Base-by-base conservation (phyloP, 2,113 vertebrate species). In the Bufo gargarizans region DNA sequence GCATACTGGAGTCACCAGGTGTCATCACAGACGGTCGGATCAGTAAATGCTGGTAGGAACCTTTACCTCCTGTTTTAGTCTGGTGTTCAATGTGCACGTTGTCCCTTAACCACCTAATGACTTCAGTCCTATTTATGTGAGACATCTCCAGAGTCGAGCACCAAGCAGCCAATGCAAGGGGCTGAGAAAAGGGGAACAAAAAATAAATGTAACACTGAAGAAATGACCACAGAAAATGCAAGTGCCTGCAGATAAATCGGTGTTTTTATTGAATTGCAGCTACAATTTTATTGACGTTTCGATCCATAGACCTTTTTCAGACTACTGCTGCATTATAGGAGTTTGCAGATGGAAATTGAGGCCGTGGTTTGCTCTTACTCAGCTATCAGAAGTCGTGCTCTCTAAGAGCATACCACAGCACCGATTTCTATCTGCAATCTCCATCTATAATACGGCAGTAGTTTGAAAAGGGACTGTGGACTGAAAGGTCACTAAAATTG, bases 131-230 rank as follows among this genome's bases (percentile, higher is more conserved):
- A 14, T 93, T 92, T 5, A 94, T 88, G 14, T 93, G 90, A 4
- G 96, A 93, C 92, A 96, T 93, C 92, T 97, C 95, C 91, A 97
- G 90, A 0, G 93, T 94, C 43, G 85, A 90, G 78, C 95, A 96
- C 96, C 95, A 96, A 1, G 94, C 93, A 13, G 93, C 94, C 91
- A 96, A 61, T 0, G 94, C 94, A 74, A 97, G 76, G 0, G 96
- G 96, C 97, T 98, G 56, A 10, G 43, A 87, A 77, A 63, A 86
- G 6, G 20, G 56, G 56, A 12, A 58, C 33, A 71, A 6, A 65
- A 5, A 65, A n/a, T 6, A n/a, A 65, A 65, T 6, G 16, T 61
- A 61, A 61, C 59, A 61, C 49, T 49, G 45, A 20, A 49, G 19
- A 5, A 77, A 2, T 45, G 14, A 50, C 47, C 76, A 50, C 11